Conservation (phyloP, 2,113 vertebrate genomes). For the Alethe castanea region DNA sequence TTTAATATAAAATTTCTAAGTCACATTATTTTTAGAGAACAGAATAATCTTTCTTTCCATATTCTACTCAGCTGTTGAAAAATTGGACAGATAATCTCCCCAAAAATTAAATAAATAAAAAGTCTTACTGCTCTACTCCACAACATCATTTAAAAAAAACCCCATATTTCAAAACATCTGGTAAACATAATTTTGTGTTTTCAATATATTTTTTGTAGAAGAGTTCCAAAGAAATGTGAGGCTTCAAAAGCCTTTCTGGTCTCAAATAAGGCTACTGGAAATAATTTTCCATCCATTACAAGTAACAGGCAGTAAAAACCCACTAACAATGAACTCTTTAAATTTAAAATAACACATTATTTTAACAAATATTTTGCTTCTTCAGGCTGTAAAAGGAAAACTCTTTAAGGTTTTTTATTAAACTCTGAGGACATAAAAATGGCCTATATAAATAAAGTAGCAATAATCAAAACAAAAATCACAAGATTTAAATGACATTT, state of each 20-base stretch:
- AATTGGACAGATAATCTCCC: neutral
- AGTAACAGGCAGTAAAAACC: neutral
- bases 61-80: neutral
- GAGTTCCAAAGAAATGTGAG: neutral
- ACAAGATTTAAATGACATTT: neutral
- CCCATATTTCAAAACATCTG: neutral
- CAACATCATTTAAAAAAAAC: neutral
- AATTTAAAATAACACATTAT: slow-evolving; percentile 23
- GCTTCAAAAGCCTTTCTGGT: neutral
- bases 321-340: neutral
- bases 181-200: neutral
- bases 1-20: neutral
- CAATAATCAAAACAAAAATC: neutral
- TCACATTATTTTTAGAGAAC: neutral
- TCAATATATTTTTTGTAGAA: neutral
- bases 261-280: neutral
- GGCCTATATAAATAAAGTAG: neutral
- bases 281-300: neutral
- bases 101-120: neutral
- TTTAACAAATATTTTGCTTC: slow-evolving; percentile 2
- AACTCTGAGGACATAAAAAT: neutral
- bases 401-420: neutral
- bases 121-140: neutral
- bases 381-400: neutral
- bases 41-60: neutral